These are phyloP conservation scores for Caenorhabditis plicata DNA, from an alignment of 2,888 invertebrate species.

Conservation along the genomic window DNA sequence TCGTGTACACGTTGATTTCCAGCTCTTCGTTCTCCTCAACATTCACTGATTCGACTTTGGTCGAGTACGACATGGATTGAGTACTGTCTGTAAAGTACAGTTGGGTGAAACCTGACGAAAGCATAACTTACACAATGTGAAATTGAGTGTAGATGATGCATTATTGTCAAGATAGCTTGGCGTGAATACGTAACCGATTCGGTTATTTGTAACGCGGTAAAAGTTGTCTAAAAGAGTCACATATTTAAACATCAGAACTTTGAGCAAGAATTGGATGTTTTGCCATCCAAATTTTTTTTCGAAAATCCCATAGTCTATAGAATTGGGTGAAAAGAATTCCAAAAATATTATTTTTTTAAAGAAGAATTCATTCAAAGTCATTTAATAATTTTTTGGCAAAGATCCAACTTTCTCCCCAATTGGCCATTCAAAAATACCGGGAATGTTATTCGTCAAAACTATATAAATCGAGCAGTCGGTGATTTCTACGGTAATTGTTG, in stretches of 20 bases:
- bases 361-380: background rate
- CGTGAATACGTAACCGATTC: constrained; percentile 24
- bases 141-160: constrained; percentile 7
- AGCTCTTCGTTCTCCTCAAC: constrained; percentile 12
- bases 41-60: constrained; percentile 22
- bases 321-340: too few species aligned
- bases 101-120: background rate
- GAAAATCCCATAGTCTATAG: too few species aligned
- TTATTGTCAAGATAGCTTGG: constrained; percentile 15
- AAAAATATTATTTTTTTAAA: background rate
- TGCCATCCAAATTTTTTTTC: too few species aligned
- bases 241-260: background rate
- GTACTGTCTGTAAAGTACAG: constrained; percentile 13
- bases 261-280: too few species aligned
- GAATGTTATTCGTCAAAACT: constrained; percentile 13
- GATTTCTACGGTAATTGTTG: constrained; percentile 10
- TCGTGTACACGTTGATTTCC: constrained; percentile 17
- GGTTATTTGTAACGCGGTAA: constrained; percentile 3
- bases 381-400: too few species aligned
- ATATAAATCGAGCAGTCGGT: constrained; percentile 25
- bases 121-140: constrained; percentile 12
- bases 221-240: constrained; percentile 10
- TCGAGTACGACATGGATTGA: constrained; percentile 12
- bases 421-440: too few species aligned
- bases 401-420: too few species aligned